A percentile compares a stretch with the other conserved stretches of the same genome.
Evolutionary conservation across 2,113 vertebrate species (phyloP).

Genomic region (Zosterops hypoxanthus): DNA sequence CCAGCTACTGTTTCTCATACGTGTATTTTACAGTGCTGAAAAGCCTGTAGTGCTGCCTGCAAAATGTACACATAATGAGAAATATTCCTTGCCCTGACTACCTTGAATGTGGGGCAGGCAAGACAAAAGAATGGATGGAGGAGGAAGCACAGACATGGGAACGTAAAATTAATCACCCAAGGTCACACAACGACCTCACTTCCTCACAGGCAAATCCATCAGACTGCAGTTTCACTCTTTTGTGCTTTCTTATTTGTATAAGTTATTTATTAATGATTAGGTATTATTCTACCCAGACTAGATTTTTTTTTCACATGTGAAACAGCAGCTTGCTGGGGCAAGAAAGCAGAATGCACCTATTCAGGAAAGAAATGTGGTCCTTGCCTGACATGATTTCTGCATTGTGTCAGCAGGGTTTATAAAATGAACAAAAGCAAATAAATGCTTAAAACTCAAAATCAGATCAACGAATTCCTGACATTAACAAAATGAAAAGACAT

Average conservation of each 20-base stretch:
- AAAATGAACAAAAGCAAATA: not conserved
- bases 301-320: not conserved
- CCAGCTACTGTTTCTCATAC: not conserved
- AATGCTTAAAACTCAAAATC: not conserved
- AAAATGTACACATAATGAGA: not conserved
- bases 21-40: not conserved
- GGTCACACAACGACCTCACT: not conserved
- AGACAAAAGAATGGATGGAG: not conserved
- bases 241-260: not conserved
- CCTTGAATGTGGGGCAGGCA: not conserved
- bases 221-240: not conserved
- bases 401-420: not conserved
- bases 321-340: not conserved
- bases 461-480: not conserved
- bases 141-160: not conserved
- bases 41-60: not conserved
- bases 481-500: not conserved
- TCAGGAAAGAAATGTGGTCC: not conserved
- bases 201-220: constrained; percentile 14
- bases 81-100: not conserved
- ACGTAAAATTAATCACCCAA: constrained; percentile 44
- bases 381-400: not conserved
- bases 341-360: not conserved
- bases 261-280: constrained; percentile 13
- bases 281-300: not conserved